A percentile compares a stretch with the other conserved stretches of the same genome.
These are phyloP conservation scores for Bergia sp. DNA, from an alignment of 92 coral and sea anemone species.

Conservation along the genomic window DNA sequence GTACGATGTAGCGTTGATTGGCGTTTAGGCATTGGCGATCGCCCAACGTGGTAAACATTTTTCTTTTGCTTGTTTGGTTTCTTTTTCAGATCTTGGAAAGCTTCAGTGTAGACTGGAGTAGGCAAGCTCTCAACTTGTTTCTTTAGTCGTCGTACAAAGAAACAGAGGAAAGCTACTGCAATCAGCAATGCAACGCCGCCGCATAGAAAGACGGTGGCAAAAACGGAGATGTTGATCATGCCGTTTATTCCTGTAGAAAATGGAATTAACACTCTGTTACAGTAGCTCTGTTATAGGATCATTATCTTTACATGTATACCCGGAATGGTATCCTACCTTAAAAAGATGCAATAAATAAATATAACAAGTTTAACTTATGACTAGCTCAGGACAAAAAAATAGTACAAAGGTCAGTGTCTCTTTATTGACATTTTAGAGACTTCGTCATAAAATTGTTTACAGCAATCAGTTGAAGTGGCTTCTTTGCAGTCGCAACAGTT, in stretches of 20 bases:
- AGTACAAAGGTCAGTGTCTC: too few relatives aligned
- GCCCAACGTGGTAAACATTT: slow-evolving; percentile 6
- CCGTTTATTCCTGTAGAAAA: not conserved
- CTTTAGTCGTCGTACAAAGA: slow-evolving; percentile 2
- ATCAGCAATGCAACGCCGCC: slow-evolving; percentile 3
- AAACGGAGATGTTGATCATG: not conserved
- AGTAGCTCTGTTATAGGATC: too few relatives aligned
- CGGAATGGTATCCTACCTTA: too few relatives aligned
- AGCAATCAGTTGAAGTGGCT: too few relatives aligned
- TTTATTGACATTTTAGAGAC: too few relatives aligned
- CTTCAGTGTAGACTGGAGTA: slow-evolving; percentile 5
- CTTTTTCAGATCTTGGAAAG: not conserved
- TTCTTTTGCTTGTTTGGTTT: not conserved
- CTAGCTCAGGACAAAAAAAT: too few relatives aligned
- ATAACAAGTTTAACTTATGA: too few relatives aligned
- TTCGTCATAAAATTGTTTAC: too few relatives aligned
- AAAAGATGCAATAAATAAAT: too few relatives aligned
- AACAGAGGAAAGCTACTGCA: slow-evolving; percentile 3
- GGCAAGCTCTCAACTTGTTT: not conserved
- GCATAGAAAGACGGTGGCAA: not conserved
- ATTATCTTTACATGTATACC: too few relatives aligned
- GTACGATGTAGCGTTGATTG: slow-evolving; percentile 2
- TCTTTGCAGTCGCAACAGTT: too few relatives aligned
- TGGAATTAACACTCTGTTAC: not conserved
- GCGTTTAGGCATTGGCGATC: not conserved